Percentiles rank a stretch among this genome's conserved stretches.
Conservation (phyloP, 35 echinoderm and acorn worm species). For the Stichopus chloronotus region DNA sequence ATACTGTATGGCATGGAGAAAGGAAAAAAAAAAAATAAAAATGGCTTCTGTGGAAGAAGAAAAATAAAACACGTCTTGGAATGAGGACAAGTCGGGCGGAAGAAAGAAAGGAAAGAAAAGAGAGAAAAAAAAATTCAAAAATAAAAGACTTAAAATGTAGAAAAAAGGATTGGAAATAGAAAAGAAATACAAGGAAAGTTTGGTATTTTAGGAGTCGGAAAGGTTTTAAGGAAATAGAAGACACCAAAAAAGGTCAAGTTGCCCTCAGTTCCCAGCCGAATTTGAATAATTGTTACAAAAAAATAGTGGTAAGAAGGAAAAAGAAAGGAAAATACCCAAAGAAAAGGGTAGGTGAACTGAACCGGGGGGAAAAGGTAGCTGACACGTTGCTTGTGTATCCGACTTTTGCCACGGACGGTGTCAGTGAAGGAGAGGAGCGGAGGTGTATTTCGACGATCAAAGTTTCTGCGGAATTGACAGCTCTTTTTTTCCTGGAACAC, state of each 20-base stretch:
- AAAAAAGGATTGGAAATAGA: neutral
- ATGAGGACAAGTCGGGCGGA: neutral
- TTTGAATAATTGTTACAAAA: conserved; percentile 56
- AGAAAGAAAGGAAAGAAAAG: neutral
- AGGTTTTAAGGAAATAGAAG: neutral
- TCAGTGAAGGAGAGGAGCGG: too few species aligned
- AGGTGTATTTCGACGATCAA: too few species aligned
- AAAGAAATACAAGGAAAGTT: neutral
- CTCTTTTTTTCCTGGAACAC: too few species aligned
- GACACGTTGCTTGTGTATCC: too few species aligned
- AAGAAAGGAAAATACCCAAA: neutral
- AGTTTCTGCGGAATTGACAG: too few species aligned
- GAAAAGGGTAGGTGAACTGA: too few species aligned
- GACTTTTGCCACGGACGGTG: too few species aligned
- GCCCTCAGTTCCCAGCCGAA: neutral
- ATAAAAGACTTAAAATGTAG: neutral
- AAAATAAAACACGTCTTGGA: neutral
- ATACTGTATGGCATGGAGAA: neutral
- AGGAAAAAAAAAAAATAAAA: neutral
- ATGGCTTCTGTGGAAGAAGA: neutral
- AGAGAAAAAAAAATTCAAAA: neutral
- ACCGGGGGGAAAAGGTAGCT: too few species aligned
- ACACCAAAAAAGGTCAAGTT: conserved; percentile 29
- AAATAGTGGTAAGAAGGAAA: neutral
- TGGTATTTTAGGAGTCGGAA: neutral